These are phyloP conservation scores for Lateolabrax maculatus DNA, from an alignment of 2,797 vertebrate species.

Conservation along the genomic window DNA sequence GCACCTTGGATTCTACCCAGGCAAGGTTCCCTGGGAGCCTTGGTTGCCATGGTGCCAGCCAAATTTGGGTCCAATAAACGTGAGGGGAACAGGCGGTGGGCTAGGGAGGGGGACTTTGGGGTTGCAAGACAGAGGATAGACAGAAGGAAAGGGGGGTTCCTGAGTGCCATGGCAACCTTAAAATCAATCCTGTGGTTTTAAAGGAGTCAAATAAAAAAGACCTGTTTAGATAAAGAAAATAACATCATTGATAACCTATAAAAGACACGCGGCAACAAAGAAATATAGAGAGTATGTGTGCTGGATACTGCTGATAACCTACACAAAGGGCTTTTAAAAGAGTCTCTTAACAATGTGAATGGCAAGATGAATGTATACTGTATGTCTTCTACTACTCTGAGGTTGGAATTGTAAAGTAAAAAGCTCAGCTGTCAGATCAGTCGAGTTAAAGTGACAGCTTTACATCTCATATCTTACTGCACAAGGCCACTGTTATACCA, in stretches of 20 bases:
- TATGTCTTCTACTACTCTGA: slow-evolving; percentile 14
- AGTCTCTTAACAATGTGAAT: slow-evolving; percentile 44
- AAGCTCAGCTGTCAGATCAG: slow-evolving; percentile 53
- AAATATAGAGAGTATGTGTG: slow-evolving; percentile 11
- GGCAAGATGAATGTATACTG: slow-evolving; percentile 23
- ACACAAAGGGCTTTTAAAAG: slow-evolving; percentile 59
- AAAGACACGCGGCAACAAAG: slow-evolving; percentile 31
- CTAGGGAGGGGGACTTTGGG: slow-evolving; percentile 62
- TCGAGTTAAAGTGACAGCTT: slow-evolving; percentile 57
- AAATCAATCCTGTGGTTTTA: slow-evolving; percentile 42
- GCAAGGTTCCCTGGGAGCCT: slow-evolving; percentile 84
- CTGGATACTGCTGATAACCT: slow-evolving; percentile 56
- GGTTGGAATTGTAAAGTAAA: slow-evolving; percentile 48
- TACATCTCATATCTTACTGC: slow-evolving; percentile 38
- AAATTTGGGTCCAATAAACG: slow-evolving; percentile 85
- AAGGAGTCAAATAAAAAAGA: slow-evolving; percentile 46
- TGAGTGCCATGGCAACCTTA: slow-evolving; percentile 63
- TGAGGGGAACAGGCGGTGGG: slow-evolving; percentile 75
- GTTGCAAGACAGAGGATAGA: slow-evolving; percentile 57
- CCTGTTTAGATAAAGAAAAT: slow-evolving; percentile 34
- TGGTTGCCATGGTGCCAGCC: slow-evolving; percentile 87
- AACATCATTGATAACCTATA: slow-evolving; percentile 40
- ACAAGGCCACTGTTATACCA: slow-evolving; percentile 53
- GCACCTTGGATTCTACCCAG: slow-evolving; percentile 85
- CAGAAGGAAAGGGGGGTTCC: slow-evolving; percentile 37